Conservation (phyloP, 2,113 vertebrate genomes). For the Callipepla californica region DNA sequence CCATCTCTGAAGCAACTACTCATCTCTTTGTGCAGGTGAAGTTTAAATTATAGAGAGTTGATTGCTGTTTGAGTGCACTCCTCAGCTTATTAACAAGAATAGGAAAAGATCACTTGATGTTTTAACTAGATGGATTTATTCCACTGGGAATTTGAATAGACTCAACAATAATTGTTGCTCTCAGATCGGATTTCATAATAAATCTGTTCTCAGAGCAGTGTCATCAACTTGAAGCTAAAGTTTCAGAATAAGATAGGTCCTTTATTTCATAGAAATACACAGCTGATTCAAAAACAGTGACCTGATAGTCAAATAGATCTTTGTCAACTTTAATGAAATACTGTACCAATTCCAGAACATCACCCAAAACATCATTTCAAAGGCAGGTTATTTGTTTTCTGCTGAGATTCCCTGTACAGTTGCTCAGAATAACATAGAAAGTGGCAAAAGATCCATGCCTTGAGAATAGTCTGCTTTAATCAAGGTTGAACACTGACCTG, state of each 20-base stretch:
- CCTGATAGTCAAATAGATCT: background rate
- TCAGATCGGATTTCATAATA: background rate
- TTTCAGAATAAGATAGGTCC: slow-evolving; percentile 1
- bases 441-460: slow-evolving; percentile 13
- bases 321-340: slow-evolving; percentile 24
- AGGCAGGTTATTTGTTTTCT: background rate
- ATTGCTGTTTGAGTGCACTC: background rate
- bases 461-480: slow-evolving; percentile 15
- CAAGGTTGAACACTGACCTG: background rate
- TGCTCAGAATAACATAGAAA: slow-evolving; percentile 16
- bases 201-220: background rate
- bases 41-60: background rate
- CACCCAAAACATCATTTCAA: slow-evolving; percentile 13
- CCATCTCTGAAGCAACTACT: background rate
- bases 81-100: background rate
- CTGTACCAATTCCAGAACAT: background rate
- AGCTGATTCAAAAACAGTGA: background rate
- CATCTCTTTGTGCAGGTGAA: background rate
- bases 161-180: background rate
- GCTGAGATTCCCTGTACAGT: background rate
- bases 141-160: background rate
- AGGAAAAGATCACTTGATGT: background rate
- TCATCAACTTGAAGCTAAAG: background rate
- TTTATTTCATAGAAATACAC: slow-evolving; percentile 19
- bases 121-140: slow-evolving; percentile 18